Conservation (phyloP, 30 jellyfish, hydroid and myxozoan genomes). For the Sanderia malayensis region DNA sequence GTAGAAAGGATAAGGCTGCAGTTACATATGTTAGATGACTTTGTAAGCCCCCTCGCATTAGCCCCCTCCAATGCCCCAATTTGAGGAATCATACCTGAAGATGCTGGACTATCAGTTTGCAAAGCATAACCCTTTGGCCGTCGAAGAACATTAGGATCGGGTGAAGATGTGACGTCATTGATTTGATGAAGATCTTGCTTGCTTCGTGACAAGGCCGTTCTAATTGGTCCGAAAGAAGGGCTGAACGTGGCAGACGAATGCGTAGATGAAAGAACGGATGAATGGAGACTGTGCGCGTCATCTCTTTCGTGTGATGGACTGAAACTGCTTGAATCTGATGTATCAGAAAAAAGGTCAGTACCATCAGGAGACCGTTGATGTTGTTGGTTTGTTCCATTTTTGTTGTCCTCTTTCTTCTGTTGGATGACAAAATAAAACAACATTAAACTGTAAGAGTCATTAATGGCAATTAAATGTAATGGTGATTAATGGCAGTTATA, state of each 20-base stretch:
- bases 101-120: slow-evolving; percentile 32
- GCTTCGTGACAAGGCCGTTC: slow-evolving; percentile 82
- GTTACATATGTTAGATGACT: too few species aligned
- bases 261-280: slow-evolving; percentile 21
- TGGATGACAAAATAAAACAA: not conserved
- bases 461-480: too few species aligned
- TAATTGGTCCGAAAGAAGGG: slow-evolving; percentile 73
- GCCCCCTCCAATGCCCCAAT: too few species aligned
- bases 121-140: slow-evolving; percentile 16
- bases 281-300: slow-evolving; percentile 44
- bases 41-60: too few species aligned
- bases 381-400: slow-evolving; percentile 25
- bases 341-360: slow-evolving; percentile 49
- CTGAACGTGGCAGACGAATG: slow-evolving; percentile 19
- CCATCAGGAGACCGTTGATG: slow-evolving; percentile 64
- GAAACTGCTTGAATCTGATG: slow-evolving; percentile 67
- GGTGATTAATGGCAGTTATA: too few species aligned
- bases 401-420: slow-evolving; percentile 55
- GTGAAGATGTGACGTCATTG: slow-evolving; percentile 34
- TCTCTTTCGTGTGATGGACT: slow-evolving; percentile 55
- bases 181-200: slow-evolving; percentile 60
- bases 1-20: too few species aligned
- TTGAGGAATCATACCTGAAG: slow-evolving; percentile 52
- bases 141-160: slow-evolving; percentile 31
- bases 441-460: too few species aligned